Base-by-base conservation (phyloP, 1,140 invertebrate genomes). In the Lutraria rhynchaena region DNA sequence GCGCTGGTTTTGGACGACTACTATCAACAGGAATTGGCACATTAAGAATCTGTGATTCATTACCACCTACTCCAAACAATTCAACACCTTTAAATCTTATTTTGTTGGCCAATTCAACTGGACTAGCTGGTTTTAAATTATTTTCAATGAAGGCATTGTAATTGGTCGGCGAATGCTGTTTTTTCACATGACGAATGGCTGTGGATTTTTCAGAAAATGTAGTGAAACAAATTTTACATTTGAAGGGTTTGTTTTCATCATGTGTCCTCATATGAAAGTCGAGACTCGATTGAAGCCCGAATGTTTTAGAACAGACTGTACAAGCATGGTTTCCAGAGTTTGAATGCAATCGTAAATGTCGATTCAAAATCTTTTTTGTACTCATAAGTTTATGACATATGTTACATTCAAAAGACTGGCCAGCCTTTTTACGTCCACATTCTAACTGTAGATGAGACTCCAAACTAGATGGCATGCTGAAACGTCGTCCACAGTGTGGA, bases 201-300 rank as follows among this genome's bases (percentile, higher is more conserved):
- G 76, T 69, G 9, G 76, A 80, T n/a, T 67, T 69, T 24, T 80
- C 76, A 0, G 76, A 55, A 46, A 80, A 80, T 1, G 63, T 69
- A 31, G 60, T 58, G 19, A 41, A 19, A 70, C 76, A 80, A 1
- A 55, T 22, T 19, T 70, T 69, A 70, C 76, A 80, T 57, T 35
- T 69, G 53, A 67, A 80, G 19, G 76, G 76, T 46, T 80, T 80
- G 5, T 22, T 53, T 15, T 22, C 33, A 35, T 80, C 76, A 31
- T 80, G 76, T 22, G 46, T 69, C 19, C n/a, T 70, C 76, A 80
- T 69, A 49, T 80, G 76, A 46, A 80, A 58, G 33, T 80, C 76
- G 1, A 80, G 63, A 80, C 61, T 67, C 15, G 44, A 31, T 33
- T 53, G 49, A 55, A 80, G 24, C 11, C 60, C 41, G 31, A 80